A percentile compares a stretch with the other conserved stretches of the same genome.
phyloP scores from a whole-genome alignment of 2,113 vertebrate species.

The Caranx ignobilis region DNA sequence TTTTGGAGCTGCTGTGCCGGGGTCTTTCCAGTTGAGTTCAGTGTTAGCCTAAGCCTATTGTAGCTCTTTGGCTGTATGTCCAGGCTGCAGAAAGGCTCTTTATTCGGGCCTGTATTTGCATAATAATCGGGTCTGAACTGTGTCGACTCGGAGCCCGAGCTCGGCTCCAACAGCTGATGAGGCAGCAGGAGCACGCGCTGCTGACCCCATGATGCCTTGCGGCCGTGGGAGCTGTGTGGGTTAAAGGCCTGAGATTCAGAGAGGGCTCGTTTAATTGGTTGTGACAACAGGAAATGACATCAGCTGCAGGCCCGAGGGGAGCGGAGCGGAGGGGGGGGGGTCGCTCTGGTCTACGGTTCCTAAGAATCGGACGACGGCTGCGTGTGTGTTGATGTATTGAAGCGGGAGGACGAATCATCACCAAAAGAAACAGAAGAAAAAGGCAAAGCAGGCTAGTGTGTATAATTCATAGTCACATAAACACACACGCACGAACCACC shows the following conservation, averaged over 20 bases:
- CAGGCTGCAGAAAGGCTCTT: conserved; percentile 69
- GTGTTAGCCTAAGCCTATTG: conserved; percentile 57
- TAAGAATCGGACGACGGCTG: conserved; percentile 7
- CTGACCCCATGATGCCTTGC: conserved; percentile 77
- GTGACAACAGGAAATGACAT: conserved; percentile 76
- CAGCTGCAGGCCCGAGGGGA: conserved; percentile 34
- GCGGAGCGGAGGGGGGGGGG: too few relatives aligned
- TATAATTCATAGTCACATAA: not conserved
- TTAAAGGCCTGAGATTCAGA: conserved; percentile 43
- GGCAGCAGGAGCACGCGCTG: conserved; percentile 57
- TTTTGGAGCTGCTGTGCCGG: conserved; percentile 42
- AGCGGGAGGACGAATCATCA: not conserved
- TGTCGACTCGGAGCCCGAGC: conserved; percentile 62
- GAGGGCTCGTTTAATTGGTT: conserved; percentile 56
- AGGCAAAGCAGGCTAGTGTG: not conserved
- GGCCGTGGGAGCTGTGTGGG: conserved; percentile 67
- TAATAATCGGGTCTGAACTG: conserved; percentile 77
- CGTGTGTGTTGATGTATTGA: conserved; percentile 21
- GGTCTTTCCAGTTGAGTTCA: conserved; percentile 63
- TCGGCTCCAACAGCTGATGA: conserved; percentile 65
- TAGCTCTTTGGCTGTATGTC: conserved; percentile 57
- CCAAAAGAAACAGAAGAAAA: not conserved
- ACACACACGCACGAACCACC: not conserved
- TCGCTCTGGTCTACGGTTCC: conserved; percentile 19
- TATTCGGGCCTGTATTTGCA: conserved; percentile 73